Evolutionary conservation across 2,888 invertebrate species (phyloP), one percentile per base, ranked within the genome.

Genomic region (Nemurella pictetii): DNA sequence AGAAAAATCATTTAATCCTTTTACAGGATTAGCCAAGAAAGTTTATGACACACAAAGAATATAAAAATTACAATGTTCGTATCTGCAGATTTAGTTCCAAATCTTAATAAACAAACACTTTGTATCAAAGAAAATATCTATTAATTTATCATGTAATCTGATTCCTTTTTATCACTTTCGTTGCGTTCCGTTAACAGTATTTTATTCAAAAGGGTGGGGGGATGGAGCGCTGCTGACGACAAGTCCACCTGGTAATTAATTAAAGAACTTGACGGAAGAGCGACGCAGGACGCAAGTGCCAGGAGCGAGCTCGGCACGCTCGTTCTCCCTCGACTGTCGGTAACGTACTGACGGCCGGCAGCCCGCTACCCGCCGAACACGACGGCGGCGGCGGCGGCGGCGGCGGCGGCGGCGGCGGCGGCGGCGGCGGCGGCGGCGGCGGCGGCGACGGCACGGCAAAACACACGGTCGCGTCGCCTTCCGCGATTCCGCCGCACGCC

Each of bases 201-300:
- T 75, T 75, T 75, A 55, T 55, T 55, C 20, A 55, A 55, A 55
- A 55, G 55, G 55, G 55, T n/a, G n/a, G n/a, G n/a, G n/a, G n/a
- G n/a, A n/a, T n/a, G n/a, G n/a, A 20, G 55, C 9, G 55, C 55
- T 28, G 30, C 78, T n/a, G n/a, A n/a, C 78, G 27, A 15, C 78
- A 26, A 35, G 80, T 36, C 35, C 80, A 81, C 35, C 26, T 81
- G 35, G 35, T 36, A 81, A 81, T 81, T 81, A 81, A 81, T 81
- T 81, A 12, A 55, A 35, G 32, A 25, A 35, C n/a, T 81, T 36
- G 30, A 81, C 36, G 80, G 35, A 36, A 27, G 80, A n/a, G 29
- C 12, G 29, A 30, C 80, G 29, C 20, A 12, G 28, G 0, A 26
- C 20, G 26, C 80, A 12, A 75, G n/a, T 74, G 26, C n/a, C 75